A percentile compares a stretch with the other conserved stretches of the same genome.
Conservation (phyloP, 2,797 vertebrate species). For the Pipistrellus pipistrellus region DNA sequence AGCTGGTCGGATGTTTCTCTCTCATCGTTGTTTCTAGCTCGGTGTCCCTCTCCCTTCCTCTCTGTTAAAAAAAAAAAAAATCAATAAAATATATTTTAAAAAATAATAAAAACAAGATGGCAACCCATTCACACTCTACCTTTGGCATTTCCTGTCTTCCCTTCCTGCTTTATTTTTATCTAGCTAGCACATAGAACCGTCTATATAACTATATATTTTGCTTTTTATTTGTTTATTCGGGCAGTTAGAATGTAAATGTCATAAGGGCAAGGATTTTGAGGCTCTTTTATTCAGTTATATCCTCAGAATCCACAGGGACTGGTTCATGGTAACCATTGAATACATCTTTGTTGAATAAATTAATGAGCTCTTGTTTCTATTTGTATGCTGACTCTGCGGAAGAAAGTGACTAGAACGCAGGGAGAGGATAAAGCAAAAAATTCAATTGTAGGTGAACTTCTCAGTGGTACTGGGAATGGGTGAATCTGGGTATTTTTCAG, state of each 20-base stretch:
- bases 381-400: too few relatives aligned
- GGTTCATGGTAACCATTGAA: neutral
- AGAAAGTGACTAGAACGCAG: too few relatives aligned
- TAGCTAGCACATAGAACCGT: neutral
- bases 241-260: neutral
- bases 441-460: neutral
- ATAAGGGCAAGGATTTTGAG: neutral
- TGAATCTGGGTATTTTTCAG: neutral
- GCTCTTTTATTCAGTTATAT: neutral
- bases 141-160: neutral
- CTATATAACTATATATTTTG: neutral
- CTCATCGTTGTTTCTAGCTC: too few relatives aligned
- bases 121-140: neutral
- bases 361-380: neutral
- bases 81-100: too few relatives aligned
- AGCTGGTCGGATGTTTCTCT: too few relatives aligned
- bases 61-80: too few relatives aligned
- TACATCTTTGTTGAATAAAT: constrained; percentile 8
- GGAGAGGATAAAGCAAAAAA: neutral
- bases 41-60: too few relatives aligned
- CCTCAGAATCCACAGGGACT: neutral
- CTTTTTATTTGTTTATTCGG: neutral
- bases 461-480: neutral
- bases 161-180: neutral
- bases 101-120: neutral